These are phyloP conservation scores for Helicorthomorpha holstii DNA, from an alignment of 1,140 invertebrate species.

Conservation along the genomic window DNA sequence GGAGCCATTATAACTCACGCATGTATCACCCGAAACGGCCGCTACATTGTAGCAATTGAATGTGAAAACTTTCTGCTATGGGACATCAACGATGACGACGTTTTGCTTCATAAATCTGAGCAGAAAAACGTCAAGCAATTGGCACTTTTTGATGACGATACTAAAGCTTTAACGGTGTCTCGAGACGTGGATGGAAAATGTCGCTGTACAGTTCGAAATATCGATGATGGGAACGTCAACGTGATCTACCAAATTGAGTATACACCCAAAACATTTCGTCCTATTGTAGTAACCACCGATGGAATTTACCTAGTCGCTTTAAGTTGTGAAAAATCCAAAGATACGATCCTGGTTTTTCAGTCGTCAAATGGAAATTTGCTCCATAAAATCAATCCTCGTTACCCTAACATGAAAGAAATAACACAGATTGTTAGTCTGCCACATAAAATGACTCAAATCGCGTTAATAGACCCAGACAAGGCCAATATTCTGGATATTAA, in stretches of 20 bases:
- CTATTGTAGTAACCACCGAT: conserved; percentile 63
- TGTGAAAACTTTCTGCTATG: conserved; percentile 84
- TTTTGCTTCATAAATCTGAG: conserved; percentile 42
- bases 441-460: conserved; percentile 54
- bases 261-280: conserved; percentile 46
- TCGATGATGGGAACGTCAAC: conserved; percentile 38
- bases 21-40: conserved; percentile 64
- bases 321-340: conserved; percentile 64
- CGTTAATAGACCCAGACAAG: conserved; percentile 76
- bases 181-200: conserved; percentile 13
- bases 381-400: conserved; percentile 51
- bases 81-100: conserved; percentile 63
- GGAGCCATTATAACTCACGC: conserved; percentile 91
- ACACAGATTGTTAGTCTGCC: conserved; percentile 52
- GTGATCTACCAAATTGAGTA: conserved; percentile 63
- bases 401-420: conserved; percentile 46
- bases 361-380: conserved; percentile 61
- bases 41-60: conserved; percentile 70
- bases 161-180: conserved; percentile 70
- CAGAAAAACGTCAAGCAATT: conserved; percentile 74
- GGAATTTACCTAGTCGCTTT: conserved; percentile 55
- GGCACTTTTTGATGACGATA: conserved; percentile 60
- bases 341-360: conserved; percentile 66
- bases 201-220: conserved; percentile 18
- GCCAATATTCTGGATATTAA: conserved; percentile 44